Evolutionary conservation across 1,140 invertebrate genomes (phyloP), one percentile per base, ranked within the genome.

Genomic region (Hypothenemus hampei): DNA sequence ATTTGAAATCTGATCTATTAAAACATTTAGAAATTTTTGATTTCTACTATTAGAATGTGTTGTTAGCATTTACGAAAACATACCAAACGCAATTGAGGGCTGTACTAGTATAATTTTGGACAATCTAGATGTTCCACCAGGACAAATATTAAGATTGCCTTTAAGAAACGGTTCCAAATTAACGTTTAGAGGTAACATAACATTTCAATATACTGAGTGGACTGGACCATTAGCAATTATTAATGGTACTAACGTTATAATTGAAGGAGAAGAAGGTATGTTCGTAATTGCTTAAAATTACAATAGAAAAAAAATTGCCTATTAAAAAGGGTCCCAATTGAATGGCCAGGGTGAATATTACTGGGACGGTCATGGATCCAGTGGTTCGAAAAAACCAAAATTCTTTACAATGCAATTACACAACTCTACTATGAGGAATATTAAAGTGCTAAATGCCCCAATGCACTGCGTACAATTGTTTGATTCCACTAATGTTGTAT

Each of bases 271-370:
- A 53, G 23, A 39, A 3, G 48, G 48, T 41, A 37, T 7, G 16
- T 13, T 13, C 8, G 1, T 13, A 16, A 24, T 24, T 1, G 13
- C 1, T 31, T 2, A 1, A 31, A 11, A 11, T 31, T 31, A 11
- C 26, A 31, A 1, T 31, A 1, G 13, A 31, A 31, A 1, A 31
- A 31, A 31, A 1, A 1, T 31, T 31, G 1, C 26, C 13, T 31
- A 31, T 11, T 31, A 11, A 31, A 11, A 11, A 11, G 8, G 13
- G 26, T 13, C 36, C 11, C 22, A 19, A 15, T 15, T 58, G 18
- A 19, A 58, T 26, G 56, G 56, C 15, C 56, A 52, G 39, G 56
- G 56, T 3, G 18, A 35, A 23, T 19, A 40, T 3, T 58, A 58
- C n/a, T 58, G 56, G 56, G 56, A 58, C 33, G 40, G 48, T 10